Base-by-base conservation (phyloP, 2,888 invertebrate species). In the Mythimna loreyi region DNA sequence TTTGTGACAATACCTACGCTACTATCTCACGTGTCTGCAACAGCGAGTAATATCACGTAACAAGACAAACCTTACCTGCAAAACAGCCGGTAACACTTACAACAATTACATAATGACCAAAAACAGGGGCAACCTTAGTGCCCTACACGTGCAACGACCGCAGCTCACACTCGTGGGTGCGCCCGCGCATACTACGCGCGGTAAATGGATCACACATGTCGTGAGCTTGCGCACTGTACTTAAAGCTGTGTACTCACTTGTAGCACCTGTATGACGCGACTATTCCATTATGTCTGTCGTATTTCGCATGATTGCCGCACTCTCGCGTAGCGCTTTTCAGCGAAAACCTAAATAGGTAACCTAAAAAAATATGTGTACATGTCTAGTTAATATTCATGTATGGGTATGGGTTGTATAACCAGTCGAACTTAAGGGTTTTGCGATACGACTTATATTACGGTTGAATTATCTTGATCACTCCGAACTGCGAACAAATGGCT, bases 131-230 rank as follows among this genome's bases (percentile, higher is more conserved):
- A 78, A 70, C 73, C 80, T 70, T 72, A 75, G 69, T 69, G 63
- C 77, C 33, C 28, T 47, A 79, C 78, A 77, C 77, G 76, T 81
- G 79, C 72, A 63, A 28, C 36, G 58, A 53, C 13, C 69, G 58
- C 67, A 57, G 53, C 69, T 75, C 74, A 72, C 80, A 72, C 75
- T 73, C 45, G 62, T 76, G 58, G 85, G 85, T 83, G 85, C 73
- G 85, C 80, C 85, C 49, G 68, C 70, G 78, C 74, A 75, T 50
- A 64, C 67, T 62, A 47, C 62, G 71, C 43, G 47, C 56, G 52
- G 50, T 71, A 83, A 83, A 78, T 82, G 50, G 80, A 80, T 83
- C 81, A 83, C 53, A 61, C 59, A n/a, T 68, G 53, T 62, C 68
- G 59, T 70, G 67, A 55, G 64, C 70, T 64, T 67, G 60, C 59